Evolutionary conservation across 2,888 invertebrate genomes (phyloP).

Genomic region (Andrena flavipes): DNA sequence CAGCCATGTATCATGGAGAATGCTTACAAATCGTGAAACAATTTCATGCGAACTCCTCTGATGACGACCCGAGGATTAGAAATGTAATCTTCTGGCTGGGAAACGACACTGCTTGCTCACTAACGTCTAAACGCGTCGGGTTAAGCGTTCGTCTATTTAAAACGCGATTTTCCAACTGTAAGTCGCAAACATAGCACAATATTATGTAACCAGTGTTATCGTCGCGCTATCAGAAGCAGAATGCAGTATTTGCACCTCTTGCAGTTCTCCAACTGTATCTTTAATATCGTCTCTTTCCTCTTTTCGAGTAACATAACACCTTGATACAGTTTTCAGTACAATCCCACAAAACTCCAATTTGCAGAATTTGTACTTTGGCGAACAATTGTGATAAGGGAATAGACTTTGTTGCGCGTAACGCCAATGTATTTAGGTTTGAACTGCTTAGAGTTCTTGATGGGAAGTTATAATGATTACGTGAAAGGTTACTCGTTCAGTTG

Average conservation of each 20-base stretch:
- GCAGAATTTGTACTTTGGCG: no score
- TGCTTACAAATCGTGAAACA: background rate
- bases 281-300: background rate
- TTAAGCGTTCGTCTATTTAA: slow-evolving; percentile 4
- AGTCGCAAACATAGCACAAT: slow-evolving; percentile 1
- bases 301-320: background rate
- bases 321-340: no score
- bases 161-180: slow-evolving; percentile 6
- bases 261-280: background rate
- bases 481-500: no score
- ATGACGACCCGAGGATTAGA: background rate
- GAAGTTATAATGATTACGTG: no score
- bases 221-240: slow-evolving; percentile 27
- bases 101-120: background rate
- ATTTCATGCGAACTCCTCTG: background rate
- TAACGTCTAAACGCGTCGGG: background rate
- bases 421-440: no score
- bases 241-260: slow-evolving; percentile 15
- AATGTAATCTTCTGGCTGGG: background rate
- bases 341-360: no score
- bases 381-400: no score
- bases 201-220: slow-evolving; percentile 36
- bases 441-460: no score
- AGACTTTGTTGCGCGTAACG: no score
- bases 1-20: background rate